A percentile compares a stretch with the other conserved stretches of the same genome.
These are phyloP conservation scores for Notamacropus eugenii DNA, from an alignment of 2,797 vertebrate genomes.

Conservation along the genomic window DNA sequence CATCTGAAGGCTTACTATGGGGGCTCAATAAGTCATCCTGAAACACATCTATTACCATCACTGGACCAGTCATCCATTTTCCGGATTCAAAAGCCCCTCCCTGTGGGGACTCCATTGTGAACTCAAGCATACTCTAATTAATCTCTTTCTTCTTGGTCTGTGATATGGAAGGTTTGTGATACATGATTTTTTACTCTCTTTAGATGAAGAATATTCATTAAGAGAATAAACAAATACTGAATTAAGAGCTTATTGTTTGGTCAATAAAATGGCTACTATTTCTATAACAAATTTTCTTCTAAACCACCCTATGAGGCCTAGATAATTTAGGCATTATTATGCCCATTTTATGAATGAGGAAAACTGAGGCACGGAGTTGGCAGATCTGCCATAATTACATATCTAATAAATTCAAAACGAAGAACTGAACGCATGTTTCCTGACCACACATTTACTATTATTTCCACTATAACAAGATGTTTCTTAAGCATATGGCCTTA, in stretches of 20 bases:
- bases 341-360: not conserved
- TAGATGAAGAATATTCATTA: slow-evolving; percentile 13
- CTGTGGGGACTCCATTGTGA: not conserved
- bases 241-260: not conserved
- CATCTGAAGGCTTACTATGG: not conserved
- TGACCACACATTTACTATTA: not conserved
- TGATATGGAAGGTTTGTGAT: not conserved
- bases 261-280: not conserved
- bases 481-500: not conserved
- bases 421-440: not conserved
- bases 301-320: not conserved
- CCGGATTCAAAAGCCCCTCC: not conserved
- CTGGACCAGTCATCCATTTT: not conserved
- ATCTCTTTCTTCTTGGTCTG: not conserved
- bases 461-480: not conserved
- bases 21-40: not conserved
- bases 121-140: not conserved
- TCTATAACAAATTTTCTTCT: not conserved
- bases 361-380: not conserved
- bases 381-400: not conserved
- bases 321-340: not conserved
- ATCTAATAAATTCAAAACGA: not conserved
- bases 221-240: slow-evolving; percentile 32
- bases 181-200: not conserved
- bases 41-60: not conserved